Conservation (phyloP, 2,797 vertebrate genomes). For the Potorous gilbertii region DNA sequence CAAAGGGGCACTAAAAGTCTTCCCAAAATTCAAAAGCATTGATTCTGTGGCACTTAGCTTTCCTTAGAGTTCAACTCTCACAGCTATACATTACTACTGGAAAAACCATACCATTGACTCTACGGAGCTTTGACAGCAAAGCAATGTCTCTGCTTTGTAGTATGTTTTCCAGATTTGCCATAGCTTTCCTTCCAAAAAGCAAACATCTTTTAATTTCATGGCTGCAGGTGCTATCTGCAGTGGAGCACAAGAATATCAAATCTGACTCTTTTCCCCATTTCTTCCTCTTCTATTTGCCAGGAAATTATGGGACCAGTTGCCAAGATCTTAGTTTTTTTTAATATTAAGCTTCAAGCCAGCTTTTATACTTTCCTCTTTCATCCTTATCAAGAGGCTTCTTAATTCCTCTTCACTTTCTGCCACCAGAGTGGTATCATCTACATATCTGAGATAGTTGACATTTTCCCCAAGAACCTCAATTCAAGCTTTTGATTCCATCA, state of each 20-base stretch:
- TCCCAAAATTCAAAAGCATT: background rate
- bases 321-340: background rate
- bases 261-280: background rate
- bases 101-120: background rate
- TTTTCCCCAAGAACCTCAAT: background rate
- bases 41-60: background rate
- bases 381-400: background rate
- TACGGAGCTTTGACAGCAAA: background rate
- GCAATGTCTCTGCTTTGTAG: background rate
- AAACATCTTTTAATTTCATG: background rate
- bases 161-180: background rate
- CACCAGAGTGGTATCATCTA: background rate
- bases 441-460: background rate
- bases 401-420: background rate
- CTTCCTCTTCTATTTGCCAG: background rate
- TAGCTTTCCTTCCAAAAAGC: background rate
- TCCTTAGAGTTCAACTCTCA: background rate
- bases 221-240: background rate
- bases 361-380: background rate
- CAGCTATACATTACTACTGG: background rate
- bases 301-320: background rate
- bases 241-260: background rate
- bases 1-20: background rate
- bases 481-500: background rate
- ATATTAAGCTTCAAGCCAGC: background rate